Evolutionary conservation across 2,113 vertebrate genomes (phyloP).

Genomic region (Dromas ardeola): DNA sequence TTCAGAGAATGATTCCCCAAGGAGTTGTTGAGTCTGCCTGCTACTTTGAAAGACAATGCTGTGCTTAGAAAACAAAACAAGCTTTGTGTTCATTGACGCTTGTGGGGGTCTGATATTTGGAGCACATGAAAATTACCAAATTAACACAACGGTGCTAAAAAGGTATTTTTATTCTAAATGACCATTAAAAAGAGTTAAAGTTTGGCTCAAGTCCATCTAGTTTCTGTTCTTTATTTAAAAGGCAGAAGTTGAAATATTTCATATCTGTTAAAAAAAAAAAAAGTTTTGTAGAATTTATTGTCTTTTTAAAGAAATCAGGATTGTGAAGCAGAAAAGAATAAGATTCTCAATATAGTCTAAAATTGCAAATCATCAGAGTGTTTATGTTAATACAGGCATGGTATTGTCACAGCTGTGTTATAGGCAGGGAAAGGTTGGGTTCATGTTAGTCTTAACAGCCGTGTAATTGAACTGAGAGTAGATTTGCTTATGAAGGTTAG

Average conservation of each 20-base stretch:
- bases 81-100: background rate
- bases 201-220: background rate
- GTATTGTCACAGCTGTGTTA: background rate
- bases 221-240: background rate
- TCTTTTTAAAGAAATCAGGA: background rate
- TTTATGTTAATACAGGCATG: background rate
- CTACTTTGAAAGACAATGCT: background rate
- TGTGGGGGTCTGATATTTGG: background rate
- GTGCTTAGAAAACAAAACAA: constrained; percentile 18
- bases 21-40: background rate
- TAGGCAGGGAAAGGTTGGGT: background rate
- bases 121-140: background rate
- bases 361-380: background rate
- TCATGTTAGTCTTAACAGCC: background rate
- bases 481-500: background rate
- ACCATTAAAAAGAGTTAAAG: background rate
- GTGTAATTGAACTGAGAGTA: background rate
- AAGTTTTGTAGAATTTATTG: background rate
- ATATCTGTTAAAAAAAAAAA: background rate
- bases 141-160: background rate
- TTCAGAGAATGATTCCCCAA: background rate
- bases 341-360: background rate
- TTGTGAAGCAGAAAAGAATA: background rate
- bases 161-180: background rate
- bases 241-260: background rate